Evolutionary conservation across 2,113 vertebrate genomes (phyloP), one percentile per base, ranked within the genome.

Genomic region (Ovis aries): DNA sequence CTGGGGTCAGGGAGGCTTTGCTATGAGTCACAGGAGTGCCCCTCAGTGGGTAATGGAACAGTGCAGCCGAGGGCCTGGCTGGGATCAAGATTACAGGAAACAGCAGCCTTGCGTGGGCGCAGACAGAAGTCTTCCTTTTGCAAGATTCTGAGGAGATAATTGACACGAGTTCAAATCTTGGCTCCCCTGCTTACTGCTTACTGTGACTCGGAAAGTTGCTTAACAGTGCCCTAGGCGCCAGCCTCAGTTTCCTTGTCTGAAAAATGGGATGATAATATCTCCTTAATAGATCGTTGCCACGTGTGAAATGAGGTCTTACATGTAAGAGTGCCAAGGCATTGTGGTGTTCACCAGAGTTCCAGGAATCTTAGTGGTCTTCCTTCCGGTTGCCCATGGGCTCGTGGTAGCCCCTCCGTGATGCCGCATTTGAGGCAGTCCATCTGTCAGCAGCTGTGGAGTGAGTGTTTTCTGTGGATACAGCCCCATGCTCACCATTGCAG

Each of bases 191-290:
- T 94, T 80, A 25, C 53, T 55, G 23, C 40, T n/a, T 23, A 40
- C 0, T 87, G 21, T 50, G 71, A 59, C 83, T 60, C 3, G 3
- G 78, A 52, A 93, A 94, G 64, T 64, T 21, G 25, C 53, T 33
- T 53, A 57, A 53, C 29, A 31, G 0, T 25, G 45, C 10, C 62
- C 45, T 17, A 21, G 82, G 77, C 16, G 0, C 12, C n/a, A 33
- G 77, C 83, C 83, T 89, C 78, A 29, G 74, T 90, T 92, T 94
- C 57, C 71, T 59, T 29, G 62, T 83, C 89, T 91, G 29, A 36
- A 95, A 89, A 95, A 29, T n/a, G 31, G n/a, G 31, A 19, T 43
- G 64, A 31, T 86, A 11, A 5, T 33, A 15, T 81, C 53, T 45
- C 13, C 77, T 45, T 88, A 21, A 9, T 15, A 33, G 53, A 78